Base-by-base conservation (phyloP, 2,888 invertebrate species). In the Zeuzera pyrina region DNA sequence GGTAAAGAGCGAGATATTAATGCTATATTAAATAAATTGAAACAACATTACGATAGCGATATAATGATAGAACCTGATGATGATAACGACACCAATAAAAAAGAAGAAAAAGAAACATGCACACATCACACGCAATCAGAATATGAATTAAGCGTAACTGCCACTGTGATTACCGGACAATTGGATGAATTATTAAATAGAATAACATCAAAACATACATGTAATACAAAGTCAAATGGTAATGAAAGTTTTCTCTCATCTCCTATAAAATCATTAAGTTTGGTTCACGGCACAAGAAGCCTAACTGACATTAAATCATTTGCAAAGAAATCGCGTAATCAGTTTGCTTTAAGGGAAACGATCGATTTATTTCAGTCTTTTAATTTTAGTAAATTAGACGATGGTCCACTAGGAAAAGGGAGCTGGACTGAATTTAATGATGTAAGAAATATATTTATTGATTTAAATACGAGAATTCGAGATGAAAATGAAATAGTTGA, bases 31-130 rank as follows among this genome's bases (percentile, higher is more conserved):
- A 48, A 57, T 11, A 63, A 57, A 45, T 42, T 74, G 11, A 68
- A 66, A 45, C 43, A 49, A 7, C 38, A 44, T 15, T 59, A 65
- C 39, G 57, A 67, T 7, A 42, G 43, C 1, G 59, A 70, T 15
- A 45, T 63, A 33, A 68, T 62, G 59, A 39, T 52, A 16, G 53
- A 58, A 40, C 53, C 53, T 11, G 61, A 63, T 14, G 48, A 59
- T 4, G 25, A 25, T 25, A 8, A 5, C 19, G 8, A 19, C 19
- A 19, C 5, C 5, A 19, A 19, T 1, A 19, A 19, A 5, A 19
- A 1, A 7, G 19, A 19, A 24, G 41, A 45, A 36, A 33, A 41
- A 38, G 49, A 49, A 28, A 47, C 43, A 4, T 42, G 36, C 39
- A 47, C 45, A 2, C 35, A 28, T 15, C 35, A 31, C 15, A 57